Percentiles rank a stretch among this genome's conserved stretches.
Conservation (phyloP, 2,888 invertebrate species). For the Pseudococcus viburni region DNA sequence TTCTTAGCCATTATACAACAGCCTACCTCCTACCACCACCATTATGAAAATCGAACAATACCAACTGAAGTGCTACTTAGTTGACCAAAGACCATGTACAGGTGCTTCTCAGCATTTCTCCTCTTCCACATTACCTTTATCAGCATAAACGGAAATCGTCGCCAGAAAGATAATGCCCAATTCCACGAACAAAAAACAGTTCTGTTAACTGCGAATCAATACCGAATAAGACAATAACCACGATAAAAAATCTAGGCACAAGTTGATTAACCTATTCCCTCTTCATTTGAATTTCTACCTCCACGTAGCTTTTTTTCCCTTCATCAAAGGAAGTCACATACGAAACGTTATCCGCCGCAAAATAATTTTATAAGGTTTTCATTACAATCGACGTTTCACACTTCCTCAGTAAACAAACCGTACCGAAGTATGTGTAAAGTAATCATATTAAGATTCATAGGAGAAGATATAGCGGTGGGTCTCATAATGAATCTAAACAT, state of each 20-base stretch:
- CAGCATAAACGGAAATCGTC: background rate
- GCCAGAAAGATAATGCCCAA: background rate
- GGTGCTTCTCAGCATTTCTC: background rate
- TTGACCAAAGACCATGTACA: background rate
- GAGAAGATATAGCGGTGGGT: slow-evolving; percentile 59
- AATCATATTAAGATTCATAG: slow-evolving; percentile 61
- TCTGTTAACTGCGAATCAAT: background rate
- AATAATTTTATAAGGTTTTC: slow-evolving; percentile 45
- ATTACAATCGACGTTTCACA: slow-evolving; percentile 62
- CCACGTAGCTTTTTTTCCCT: background rate
- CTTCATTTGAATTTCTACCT: background rate
- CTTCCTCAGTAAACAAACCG: slow-evolving; percentile 64
- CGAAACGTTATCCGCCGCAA: slow-evolving; percentile 64
- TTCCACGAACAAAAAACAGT: background rate
- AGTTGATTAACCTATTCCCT: slow-evolving; percentile 26
- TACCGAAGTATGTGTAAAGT: slow-evolving; percentile 58
- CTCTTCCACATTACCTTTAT: background rate
- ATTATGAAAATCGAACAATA: background rate
- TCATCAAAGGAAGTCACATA: slow-evolving; percentile 64
- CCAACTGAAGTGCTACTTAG: background rate
- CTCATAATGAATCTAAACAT: slow-evolving; percentile 65
- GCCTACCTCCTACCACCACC: no score
- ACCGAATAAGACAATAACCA: background rate
- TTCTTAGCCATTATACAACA: no score
- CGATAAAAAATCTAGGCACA: slow-evolving; percentile 34